Base-by-base conservation (phyloP, 2,113 vertebrate genomes). In the Tachuris rubrigastra region DNA sequence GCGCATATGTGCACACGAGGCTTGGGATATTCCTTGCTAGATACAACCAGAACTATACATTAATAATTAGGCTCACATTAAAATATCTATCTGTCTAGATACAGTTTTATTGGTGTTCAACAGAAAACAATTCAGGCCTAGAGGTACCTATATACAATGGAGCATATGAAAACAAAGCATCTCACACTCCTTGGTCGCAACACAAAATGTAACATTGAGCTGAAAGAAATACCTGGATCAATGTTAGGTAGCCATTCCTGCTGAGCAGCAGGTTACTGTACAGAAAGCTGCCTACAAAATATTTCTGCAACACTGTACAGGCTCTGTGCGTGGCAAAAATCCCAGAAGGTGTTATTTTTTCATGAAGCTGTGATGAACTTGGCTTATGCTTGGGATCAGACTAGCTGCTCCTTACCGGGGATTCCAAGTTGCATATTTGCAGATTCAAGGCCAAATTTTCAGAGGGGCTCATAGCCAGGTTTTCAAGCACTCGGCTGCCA, bases 301-400 rank as follows among this genome's bases (percentile, higher is more conserved):
- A 93, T 92, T 92, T 94, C 79, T 92, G 79, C 82, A 90, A 73
- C 55, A n/a, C 37, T 14, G 19, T 90, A 83, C 67, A 47, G 85
- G 93, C 10, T 33, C 39, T 59, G 31, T 37, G 33, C 12, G 10
- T 21, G 39, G 73, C 63, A 91, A 91, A 85, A 67, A 31, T 1
- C 37, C 15, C 47, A 81, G 59, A 63, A 65, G 47, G 37, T 78
- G 65, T 88, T 94, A 88, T 83, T 94, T 94, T 93, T 93, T 94
- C 68, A 75, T 59, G 60, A 96, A 90, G 73, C 86, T 95, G 68
- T 56, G 74, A 81, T 80, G 85, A 92, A 63, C 66, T 91, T 94
- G 93, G 73, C 79, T 94, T 71, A 41, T 30, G 56, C 31, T 72
- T 44, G 53, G 47, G 62, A 94, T 94, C 68, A 77, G 65, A 60